Conservation (phyloP, 30 jellyfish, hydroid and myxozoan genomes). For the Aurelia sp. region DNA sequence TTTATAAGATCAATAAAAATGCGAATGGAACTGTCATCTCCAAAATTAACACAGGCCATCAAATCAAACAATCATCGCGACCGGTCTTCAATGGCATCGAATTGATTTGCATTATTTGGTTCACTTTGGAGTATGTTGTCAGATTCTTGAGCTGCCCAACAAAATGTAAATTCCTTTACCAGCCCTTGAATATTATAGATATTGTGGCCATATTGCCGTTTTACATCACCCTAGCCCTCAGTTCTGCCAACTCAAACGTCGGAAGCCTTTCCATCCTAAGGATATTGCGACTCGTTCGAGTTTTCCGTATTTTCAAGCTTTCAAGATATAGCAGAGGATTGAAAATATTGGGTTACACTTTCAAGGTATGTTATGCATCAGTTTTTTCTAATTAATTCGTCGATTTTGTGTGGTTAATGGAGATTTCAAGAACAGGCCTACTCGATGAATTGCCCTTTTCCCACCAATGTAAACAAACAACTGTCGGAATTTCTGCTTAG, state of each 20-base stretch:
- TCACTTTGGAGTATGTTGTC: slow-evolving; percentile 81
- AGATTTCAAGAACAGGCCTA: slow-evolving; percentile 54
- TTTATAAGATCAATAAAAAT: slow-evolving; percentile 34
- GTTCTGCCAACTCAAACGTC: slow-evolving; percentile 71
- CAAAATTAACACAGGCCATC: slow-evolving; percentile 59
- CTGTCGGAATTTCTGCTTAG: no score
- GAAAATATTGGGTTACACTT: slow-evolving; percentile 94
- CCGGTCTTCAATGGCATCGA: slow-evolving; percentile 74
- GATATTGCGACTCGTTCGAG: slow-evolving; percentile 93
- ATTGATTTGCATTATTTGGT: slow-evolving; percentile 86
- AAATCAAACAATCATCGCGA: slow-evolving; percentile 50
- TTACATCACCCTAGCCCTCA: slow-evolving; percentile 79
- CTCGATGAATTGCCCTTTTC: slow-evolving; percentile 3
- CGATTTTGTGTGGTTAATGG: background rate
- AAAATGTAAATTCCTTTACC: slow-evolving; percentile 71
- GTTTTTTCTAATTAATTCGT: background rate
- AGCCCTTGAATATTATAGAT: slow-evolving; percentile 87
- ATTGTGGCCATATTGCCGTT: slow-evolving; percentile 94
- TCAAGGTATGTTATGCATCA: slow-evolving; percentile 69
- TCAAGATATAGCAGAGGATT: slow-evolving; percentile 96
- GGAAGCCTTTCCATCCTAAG: slow-evolving; percentile 92
- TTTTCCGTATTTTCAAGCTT: slow-evolving; percentile 88
- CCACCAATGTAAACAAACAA: slow-evolving; percentile 7
- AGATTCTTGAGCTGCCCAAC: slow-evolving; percentile 82
- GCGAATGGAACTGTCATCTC: slow-evolving; percentile 73